Conservation (phyloP, 2,888 invertebrate species). For the Conchocele bisecta region DNA sequence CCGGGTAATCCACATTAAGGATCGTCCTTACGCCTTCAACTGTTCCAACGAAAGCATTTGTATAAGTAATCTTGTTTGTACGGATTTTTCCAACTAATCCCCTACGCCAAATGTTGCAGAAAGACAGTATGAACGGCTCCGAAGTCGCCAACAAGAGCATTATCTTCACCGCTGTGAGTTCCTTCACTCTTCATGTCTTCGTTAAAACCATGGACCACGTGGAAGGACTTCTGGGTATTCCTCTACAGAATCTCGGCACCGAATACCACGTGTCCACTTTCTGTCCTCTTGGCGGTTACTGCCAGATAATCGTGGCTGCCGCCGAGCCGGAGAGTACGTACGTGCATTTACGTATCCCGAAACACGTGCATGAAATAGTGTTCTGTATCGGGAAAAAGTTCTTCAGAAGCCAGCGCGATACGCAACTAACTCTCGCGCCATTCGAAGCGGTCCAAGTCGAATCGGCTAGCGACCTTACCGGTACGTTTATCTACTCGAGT, state of each 20-base stretch:
- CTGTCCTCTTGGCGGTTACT: conserved; percentile 43
- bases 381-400: conserved; percentile 18
- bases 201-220: not conserved
- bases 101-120: too few relatives aligned
- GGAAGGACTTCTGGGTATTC: conserved; percentile 43
- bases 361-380: conserved; percentile 7
- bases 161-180: not conserved
- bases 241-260: conserved; percentile 13
- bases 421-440: conserved; percentile 4
- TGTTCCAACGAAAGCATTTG: too few relatives aligned
- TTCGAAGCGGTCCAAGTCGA: conserved; percentile 43
- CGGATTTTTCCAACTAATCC: too few relatives aligned
- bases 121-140: conserved; percentile 26
- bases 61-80: too few relatives aligned
- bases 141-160: conserved; percentile 38
- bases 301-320: conserved; percentile 42
- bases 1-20: too few relatives aligned
- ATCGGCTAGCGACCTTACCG: conserved; percentile 35
- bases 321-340: conserved; percentile 8
- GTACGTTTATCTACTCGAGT: conserved; percentile 35
- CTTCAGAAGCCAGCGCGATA: conserved; percentile 12
- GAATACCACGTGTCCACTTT: conserved; percentile 35
- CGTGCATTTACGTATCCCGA: conserved; percentile 18
- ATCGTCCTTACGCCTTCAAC: too few relatives aligned
- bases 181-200: conserved; percentile 37